Percentiles rank a stretch among this genome's conserved stretches.
These are phyloP conservation scores for Vanessa atalanta DNA, from an alignment of 1,140 invertebrate species.

Conservation along the genomic window DNA sequence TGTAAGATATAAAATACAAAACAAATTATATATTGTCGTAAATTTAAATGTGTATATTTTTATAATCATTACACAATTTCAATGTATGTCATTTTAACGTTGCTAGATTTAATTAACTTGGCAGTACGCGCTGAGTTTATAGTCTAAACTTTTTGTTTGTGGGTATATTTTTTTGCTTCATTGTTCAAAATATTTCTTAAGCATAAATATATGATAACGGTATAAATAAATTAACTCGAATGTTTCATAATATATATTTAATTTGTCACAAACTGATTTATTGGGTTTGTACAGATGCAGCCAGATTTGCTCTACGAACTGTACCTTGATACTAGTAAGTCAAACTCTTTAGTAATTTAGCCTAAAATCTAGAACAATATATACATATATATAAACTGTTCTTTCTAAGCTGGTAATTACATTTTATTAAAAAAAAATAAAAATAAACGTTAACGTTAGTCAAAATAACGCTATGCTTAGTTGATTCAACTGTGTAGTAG, in stretches of 20 bases:
- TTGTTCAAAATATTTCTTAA: too few species aligned
- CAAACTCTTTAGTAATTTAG: too few species aligned
- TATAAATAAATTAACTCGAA: too few species aligned
- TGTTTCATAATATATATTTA: too few species aligned
- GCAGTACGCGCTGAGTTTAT: not conserved
- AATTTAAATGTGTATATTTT: not conserved
- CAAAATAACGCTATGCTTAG: too few species aligned
- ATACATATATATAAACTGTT: too few species aligned
- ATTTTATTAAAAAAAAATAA: not conserved
- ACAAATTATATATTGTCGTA: not conserved
- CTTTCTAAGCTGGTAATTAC: not conserved
- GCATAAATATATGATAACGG: too few species aligned
- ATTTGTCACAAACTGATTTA: too few species aligned
- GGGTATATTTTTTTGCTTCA: not conserved
- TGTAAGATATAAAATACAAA: slow-evolving; percentile 6
- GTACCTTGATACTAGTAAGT: too few species aligned
- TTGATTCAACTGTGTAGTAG: not conserved
- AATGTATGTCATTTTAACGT: not conserved
- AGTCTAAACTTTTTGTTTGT: not conserved
- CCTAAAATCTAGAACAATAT: too few species aligned
- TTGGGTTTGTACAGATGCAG: too few species aligned
- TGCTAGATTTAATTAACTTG: not conserved
- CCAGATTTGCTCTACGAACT: too few species aligned
- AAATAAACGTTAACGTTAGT: not conserved
- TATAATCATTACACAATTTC: not conserved